These are phyloP conservation scores for Arge pagana DNA, from an alignment of 2,888 invertebrate genomes.

Conservation along the genomic window DNA sequence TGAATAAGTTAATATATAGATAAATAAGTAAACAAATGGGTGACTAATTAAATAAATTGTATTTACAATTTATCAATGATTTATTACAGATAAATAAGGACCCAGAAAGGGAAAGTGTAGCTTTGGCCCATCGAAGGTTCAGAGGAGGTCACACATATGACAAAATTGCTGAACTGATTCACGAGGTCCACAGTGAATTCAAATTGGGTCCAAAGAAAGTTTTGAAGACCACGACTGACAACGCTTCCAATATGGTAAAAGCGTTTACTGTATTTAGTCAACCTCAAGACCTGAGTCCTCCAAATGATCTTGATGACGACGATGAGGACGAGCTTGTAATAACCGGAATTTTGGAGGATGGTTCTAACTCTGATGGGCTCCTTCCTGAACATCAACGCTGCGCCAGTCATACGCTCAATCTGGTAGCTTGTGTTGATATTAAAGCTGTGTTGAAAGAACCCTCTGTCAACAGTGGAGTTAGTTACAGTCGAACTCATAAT, in stretches of 20 bases:
- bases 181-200: constrained; percentile 12
- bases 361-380: neutral
- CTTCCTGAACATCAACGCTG: constrained; percentile 10
- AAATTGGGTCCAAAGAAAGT: constrained; percentile 8
- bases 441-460: constrained; percentile 5
- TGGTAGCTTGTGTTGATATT: constrained; percentile 3
- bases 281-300: constrained; percentile 5
- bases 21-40: no score
- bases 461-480: constrained; percentile 7
- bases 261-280: constrained; percentile 10
- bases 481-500: constrained; percentile 7
- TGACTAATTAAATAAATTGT: no score
- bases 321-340: constrained; percentile 2
- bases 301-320: constrained; percentile 5
- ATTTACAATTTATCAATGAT: constrained; percentile 1
- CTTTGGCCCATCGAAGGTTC: constrained; percentile 11
- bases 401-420: constrained; percentile 9
- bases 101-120: constrained; percentile 7
- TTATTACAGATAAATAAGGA: constrained; percentile 6
- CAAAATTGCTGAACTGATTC: constrained; percentile 6
- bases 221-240: constrained; percentile 11
- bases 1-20: no score
- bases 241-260: constrained; percentile 10
- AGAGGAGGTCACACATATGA: constrained; percentile 10
- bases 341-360: constrained; percentile 5